Percentiles rank a stretch among this genome's conserved stretches.
Conservation (phyloP, 2,113 vertebrate species). For the Genyomyrus donnyi region DNA sequence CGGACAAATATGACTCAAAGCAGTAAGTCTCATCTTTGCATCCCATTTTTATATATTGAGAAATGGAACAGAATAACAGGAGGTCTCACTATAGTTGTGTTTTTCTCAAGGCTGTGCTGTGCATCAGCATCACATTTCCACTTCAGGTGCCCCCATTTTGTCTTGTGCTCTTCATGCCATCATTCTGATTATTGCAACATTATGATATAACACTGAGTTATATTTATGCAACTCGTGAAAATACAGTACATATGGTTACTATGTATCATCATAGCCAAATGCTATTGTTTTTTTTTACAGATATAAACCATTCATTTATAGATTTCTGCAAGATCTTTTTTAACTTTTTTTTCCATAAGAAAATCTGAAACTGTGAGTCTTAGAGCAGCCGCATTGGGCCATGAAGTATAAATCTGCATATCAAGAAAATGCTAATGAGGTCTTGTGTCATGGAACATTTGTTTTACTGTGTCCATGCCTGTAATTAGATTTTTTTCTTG, state of each 20-base stretch:
- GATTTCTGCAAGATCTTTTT: not conserved
- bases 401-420: not conserved
- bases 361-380: not conserved
- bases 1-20: not conserved
- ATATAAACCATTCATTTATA: not conserved
- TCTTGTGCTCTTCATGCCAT: not conserved
- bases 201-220: not conserved
- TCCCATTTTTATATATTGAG: not conserved
- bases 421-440: not conserved
- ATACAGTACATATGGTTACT: not conserved
- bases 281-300: not conserved
- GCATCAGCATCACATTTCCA: not conserved
- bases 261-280: not conserved
- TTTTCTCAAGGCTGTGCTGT: not conserved
- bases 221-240: not conserved
- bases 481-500: not conserved
- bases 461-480: not conserved
- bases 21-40: not conserved
- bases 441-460: not conserved
- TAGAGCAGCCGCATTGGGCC: not conserved
- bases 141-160: not conserved
- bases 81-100: not conserved
- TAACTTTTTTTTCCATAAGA: not conserved
- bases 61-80: not conserved
- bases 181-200: not conserved